Percentiles rank a stretch among this genome's conserved stretches.
Evolutionary conservation across 2,797 vertebrate genomes (phyloP).

Genomic region (Cygnus olor): DNA sequence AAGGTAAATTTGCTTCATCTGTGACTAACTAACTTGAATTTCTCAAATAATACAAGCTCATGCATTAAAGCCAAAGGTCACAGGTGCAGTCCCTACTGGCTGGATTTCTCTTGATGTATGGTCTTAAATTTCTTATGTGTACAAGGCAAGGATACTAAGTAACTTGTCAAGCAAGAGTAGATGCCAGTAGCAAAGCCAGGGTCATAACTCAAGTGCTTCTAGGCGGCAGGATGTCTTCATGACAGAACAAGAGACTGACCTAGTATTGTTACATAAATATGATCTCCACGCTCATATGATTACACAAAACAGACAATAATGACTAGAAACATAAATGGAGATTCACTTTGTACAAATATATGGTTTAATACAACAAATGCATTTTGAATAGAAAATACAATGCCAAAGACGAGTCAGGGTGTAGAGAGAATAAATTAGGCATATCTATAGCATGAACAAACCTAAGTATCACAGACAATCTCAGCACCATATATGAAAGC

Average conservation of each 20-base stretch:
- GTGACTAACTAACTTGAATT: not conserved
- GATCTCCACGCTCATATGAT: not conserved
- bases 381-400: not conserved
- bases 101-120: not conserved
- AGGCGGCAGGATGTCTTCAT: not conserved
- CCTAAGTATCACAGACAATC: not conserved
- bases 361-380: not conserved
- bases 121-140: not conserved
- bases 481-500: not conserved
- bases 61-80: not conserved
- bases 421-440: not conserved
- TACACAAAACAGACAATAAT: not conserved
- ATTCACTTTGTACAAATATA: not conserved
- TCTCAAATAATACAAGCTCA: not conserved
- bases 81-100: not conserved
- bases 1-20: not conserved
- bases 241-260: not conserved
- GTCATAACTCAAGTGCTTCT: conserved; percentile 6
- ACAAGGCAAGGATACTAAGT: not conserved
- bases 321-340: not conserved
- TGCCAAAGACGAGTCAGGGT: not conserved
- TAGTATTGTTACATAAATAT: not conserved
- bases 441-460: not conserved
- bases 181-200: not conserved
- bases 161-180: not conserved